Conservation (phyloP, 2,797 vertebrate genomes). For the Pseudocheirus occidentalis region DNA sequence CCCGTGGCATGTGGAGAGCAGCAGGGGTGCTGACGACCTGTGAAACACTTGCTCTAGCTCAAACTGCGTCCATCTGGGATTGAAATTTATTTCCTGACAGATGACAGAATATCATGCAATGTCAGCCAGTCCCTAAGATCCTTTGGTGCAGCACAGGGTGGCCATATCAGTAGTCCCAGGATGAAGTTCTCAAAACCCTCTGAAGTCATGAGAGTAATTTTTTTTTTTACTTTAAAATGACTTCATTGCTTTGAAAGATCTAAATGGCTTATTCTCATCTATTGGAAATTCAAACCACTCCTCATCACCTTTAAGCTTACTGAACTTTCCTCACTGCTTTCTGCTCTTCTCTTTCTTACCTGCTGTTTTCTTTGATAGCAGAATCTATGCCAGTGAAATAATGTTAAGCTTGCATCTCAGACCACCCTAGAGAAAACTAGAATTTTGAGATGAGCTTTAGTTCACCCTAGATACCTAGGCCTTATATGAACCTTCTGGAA, state of each 20-base stretch:
- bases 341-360: constrained; percentile 54
- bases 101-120: constrained; percentile 25
- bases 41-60: constrained; percentile 16
- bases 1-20: constrained; percentile 30
- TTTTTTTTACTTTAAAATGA: constrained; percentile 68
- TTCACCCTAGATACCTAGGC: neutral
- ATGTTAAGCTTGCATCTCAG: constrained; percentile 27
- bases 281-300: constrained; percentile 71
- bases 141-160: constrained; percentile 20
- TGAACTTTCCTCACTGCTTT: constrained; percentile 51
- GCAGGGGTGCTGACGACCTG: constrained; percentile 2
- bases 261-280: constrained; percentile 66
- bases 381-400: constrained; percentile 47
- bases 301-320: constrained; percentile 61
- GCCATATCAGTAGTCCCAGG: constrained; percentile 29
- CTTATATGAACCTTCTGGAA: constrained; percentile 14
- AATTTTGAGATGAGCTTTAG: constrained; percentile 7
- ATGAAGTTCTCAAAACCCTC: constrained; percentile 71
- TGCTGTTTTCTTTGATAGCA: constrained; percentile 59
- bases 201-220: constrained; percentile 43
- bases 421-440: constrained; percentile 10
- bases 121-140: constrained; percentile 24
- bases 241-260: constrained; percentile 71
- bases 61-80: constrained; percentile 30
- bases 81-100: constrained; percentile 58